Evolutionary conservation across 1,140 invertebrate genomes (phyloP), one percentile per base, ranked within the genome.

Genomic region (Solen grandis): DNA sequence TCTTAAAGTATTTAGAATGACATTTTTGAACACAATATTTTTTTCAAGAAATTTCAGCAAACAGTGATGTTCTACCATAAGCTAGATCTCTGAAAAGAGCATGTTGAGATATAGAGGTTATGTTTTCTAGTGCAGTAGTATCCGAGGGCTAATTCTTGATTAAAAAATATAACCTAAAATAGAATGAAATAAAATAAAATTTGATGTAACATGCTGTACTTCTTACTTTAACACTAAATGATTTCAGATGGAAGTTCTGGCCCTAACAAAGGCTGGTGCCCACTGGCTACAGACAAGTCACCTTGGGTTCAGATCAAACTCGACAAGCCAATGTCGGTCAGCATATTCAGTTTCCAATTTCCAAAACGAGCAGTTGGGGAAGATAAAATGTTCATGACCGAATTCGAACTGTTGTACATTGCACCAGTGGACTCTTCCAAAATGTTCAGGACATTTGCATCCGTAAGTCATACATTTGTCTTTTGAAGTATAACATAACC

Each of bases 321-420:
- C 10, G 46, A 63, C 31, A 38, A 80, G 31, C 66, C 77, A 3
- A 72, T 62, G 41, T 60, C 69, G 22, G 60, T 80, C 55, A 73
- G 77, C 55, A 59, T 72, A 0, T 80, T 80, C 41, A 19, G 0
- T 14, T 80, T 80, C 31, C 36, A 38, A 2, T 62, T 27, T 36
- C 31, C 52, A 27, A 25, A 46, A 0, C 35, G 36, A 41, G 3
- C 3, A 5, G 10, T 14, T 33, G 33, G 19, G 5, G 46, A 50
- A 16, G 19, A 22, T 5, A 27, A 0, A 31, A 50, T 62, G 36
- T 74, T 60, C 72, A 54, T 80, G 46, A 35, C 16, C 54, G 59
- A 72, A 16, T 80, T 80, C 33, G 60, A 80, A 1, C 68, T 80
- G 4, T 59, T 72, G 41, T 80, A 72, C 35, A 63, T 78, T 55